These are phyloP conservation scores for Nothobranchius kuhntae DNA, from an alignment of 2,113 vertebrate species.

Conservation along the genomic window DNA sequence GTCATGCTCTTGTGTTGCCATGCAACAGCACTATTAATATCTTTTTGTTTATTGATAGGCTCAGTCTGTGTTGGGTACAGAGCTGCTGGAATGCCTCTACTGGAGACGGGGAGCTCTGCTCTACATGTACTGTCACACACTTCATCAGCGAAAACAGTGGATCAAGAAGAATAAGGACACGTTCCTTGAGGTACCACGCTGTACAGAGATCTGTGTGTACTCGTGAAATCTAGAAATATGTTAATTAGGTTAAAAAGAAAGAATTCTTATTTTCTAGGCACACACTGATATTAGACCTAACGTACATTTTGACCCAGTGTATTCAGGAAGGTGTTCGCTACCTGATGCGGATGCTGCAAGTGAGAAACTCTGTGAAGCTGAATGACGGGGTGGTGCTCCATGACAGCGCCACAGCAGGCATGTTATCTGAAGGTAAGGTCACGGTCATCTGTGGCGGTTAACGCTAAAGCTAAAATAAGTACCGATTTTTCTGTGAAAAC, in stretches of 20 bases:
- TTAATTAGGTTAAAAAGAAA: background rate
- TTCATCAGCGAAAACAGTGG: slow-evolving; percentile 90
- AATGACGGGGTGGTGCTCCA: slow-evolving; percentile 86
- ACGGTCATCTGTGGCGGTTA: background rate
- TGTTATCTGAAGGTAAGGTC: slow-evolving; percentile 88
- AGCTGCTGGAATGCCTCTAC: slow-evolving; percentile 92
- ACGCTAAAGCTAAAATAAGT: background rate
- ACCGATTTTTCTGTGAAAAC: too few species aligned
- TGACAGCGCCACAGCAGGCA: slow-evolving; percentile 85
- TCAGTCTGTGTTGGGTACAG: slow-evolving; percentile 84
- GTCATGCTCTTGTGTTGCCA: background rate
- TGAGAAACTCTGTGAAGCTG: slow-evolving; percentile 87
- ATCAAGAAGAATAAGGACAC: slow-evolving; percentile 82
- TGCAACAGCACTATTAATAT: slow-evolving; percentile 8
- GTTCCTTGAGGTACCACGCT: slow-evolving; percentile 86
- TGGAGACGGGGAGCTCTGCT: slow-evolving; percentile 95
- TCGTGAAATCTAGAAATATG: background rate
- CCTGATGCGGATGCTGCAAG: slow-evolving; percentile 92
- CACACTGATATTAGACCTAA: slow-evolving; percentile 3
- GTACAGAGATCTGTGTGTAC: background rate
- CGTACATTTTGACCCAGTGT: slow-evolving; percentile 78
- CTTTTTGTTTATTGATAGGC: slow-evolving; percentile 60
- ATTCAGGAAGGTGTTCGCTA: slow-evolving; percentile 91
- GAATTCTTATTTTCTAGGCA: background rate
- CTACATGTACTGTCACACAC: slow-evolving; percentile 96